Evolutionary conservation across 1,140 invertebrate species (phyloP).

Genomic region (Aporrectodea caliginosa): DNA sequence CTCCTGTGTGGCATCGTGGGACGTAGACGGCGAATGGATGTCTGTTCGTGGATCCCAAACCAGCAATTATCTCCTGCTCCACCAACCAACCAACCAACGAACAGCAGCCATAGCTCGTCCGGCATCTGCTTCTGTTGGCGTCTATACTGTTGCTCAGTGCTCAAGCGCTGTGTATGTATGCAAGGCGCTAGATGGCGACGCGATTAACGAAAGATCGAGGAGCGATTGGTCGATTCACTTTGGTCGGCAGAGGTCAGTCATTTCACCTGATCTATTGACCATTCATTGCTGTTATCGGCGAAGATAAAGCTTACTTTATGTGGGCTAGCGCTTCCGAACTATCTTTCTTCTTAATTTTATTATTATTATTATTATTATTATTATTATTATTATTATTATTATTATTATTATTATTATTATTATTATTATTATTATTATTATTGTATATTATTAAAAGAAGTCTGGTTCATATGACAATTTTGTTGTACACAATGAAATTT

Average conservation of each 20-base stretch:
- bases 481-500: neutral
- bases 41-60: too few species aligned
- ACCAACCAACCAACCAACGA: too few species aligned
- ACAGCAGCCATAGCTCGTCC: too few species aligned
- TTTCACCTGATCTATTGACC: neutral
- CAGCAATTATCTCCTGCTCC: too few species aligned
- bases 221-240: neutral
- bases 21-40: too few species aligned
- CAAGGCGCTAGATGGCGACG: neutral
- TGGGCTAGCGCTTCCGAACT: too few species aligned
- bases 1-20: too few species aligned
- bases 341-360: too few species aligned
- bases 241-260: neutral
- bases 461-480: neutral
- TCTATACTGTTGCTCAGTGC: too few species aligned
- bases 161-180: neutral
- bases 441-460: neutral
- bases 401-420: neutral
- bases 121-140: too few species aligned
- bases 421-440: constrained; percentile 1
- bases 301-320: neutral
- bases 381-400: neutral
- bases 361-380: neutral
- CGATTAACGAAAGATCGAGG: neutral
- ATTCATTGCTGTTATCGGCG: neutral